Evolutionary conservation across 2,113 vertebrate species (phyloP).

Genomic region (Rousettus leschenaultii): DNA sequence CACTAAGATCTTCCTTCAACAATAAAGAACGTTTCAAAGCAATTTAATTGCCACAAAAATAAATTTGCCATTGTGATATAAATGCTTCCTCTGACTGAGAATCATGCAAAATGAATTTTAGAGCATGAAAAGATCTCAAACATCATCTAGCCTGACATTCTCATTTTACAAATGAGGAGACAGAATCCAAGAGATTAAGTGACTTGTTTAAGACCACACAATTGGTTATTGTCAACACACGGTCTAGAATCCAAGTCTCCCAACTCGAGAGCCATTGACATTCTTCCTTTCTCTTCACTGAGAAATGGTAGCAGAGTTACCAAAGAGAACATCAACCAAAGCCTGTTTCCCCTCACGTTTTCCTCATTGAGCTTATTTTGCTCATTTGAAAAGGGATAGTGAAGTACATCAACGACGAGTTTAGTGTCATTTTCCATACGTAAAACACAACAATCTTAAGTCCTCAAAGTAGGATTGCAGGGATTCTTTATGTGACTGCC

Average conservation of each 20-base stretch:
- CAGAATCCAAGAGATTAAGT: background rate
- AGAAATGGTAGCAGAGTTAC: background rate
- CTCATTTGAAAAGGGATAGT: background rate
- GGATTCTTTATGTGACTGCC: background rate
- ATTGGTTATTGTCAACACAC: background rate
- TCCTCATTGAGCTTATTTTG: background rate
- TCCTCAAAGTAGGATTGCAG: background rate
- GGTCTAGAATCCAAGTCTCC: background rate
- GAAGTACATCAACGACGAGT: background rate
- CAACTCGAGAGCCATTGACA: background rate
- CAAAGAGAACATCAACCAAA: background rate
- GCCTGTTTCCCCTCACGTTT: background rate
- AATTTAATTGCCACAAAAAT: background rate
- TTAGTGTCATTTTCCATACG: background rate
- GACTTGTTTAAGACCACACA: background rate
- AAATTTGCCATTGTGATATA: background rate
- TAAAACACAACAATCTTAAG: background rate
- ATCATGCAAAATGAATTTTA: background rate
- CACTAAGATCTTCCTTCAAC: background rate
- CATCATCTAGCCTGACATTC: background rate
- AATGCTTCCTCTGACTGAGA: background rate
- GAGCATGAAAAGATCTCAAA: background rate
- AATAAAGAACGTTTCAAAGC: background rate
- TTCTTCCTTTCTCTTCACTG: background rate
- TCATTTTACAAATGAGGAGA: constrained; percentile 26